phyloP scores from a whole-genome alignment of 1,140 invertebrate species.

The Araneus ventricosus region DNA sequence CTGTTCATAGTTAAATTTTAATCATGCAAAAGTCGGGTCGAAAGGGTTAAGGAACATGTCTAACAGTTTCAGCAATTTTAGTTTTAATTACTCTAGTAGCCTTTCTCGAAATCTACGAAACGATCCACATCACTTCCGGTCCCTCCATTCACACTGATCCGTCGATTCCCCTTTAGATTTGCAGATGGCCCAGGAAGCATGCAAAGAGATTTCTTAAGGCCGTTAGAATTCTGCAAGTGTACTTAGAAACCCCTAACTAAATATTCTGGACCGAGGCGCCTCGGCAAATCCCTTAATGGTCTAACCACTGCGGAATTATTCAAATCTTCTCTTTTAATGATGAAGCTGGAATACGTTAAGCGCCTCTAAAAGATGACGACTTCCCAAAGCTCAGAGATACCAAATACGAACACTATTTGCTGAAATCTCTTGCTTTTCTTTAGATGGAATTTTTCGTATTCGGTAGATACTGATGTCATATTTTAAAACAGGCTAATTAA shows the following conservation, averaged over 20 bases:
- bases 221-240: slow-evolving; percentile 67
- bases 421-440: not conserved
- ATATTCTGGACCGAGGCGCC: slow-evolving; percentile 63
- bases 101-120: too few relatives aligned
- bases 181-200: slow-evolving; percentile 31
- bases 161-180: slow-evolving; percentile 16
- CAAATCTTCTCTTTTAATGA: slow-evolving; percentile 72
- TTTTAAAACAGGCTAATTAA: not conserved
- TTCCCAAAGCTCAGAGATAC: not conserved
- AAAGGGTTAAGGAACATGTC: too few relatives aligned
- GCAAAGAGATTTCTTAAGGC: slow-evolving; percentile 54
- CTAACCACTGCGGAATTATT: slow-evolving; percentile 68
- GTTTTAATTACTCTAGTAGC: too few relatives aligned
- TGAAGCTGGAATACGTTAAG: slow-evolving; percentile 26
- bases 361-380: not conserved
- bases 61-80: too few relatives aligned
- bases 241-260: slow-evolving; percentile 69
- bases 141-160: not conserved
- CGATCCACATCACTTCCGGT: too few relatives aligned
- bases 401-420: not conserved
- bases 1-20: too few relatives aligned
- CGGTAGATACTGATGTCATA: not conserved
- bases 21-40: too few relatives aligned
- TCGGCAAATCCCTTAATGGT: slow-evolving; percentile 71
- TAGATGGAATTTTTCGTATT: not conserved